These are phyloP conservation scores for Limanda limanda DNA, from an alignment of 2,113 vertebrate genomes.

Conservation along the genomic window DNA sequence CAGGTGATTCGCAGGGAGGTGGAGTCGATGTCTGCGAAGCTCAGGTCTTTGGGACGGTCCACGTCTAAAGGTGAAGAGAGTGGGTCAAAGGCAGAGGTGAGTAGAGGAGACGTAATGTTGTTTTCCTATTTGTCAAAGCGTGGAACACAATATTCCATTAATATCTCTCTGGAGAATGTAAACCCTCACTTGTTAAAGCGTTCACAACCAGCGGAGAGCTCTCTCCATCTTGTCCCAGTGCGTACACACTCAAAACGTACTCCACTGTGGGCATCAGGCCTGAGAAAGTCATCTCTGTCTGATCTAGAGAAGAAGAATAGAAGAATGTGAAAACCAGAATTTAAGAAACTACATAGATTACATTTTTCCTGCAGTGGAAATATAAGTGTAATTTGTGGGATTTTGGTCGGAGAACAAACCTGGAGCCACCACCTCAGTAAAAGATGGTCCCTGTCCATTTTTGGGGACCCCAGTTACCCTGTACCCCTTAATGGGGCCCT, in stretches of 20 bases:
- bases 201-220: constrained; percentile 90
- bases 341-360: neutral
- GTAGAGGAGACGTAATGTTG: neutral
- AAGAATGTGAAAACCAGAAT: neutral
- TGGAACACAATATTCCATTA: neutral
- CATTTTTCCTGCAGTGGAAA: neutral
- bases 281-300: constrained; percentile 93
- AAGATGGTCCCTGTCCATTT: constrained; percentile 86
- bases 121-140: neutral
- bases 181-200: constrained; percentile 88
- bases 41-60: constrained; percentile 94
- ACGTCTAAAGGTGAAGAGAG: constrained; percentile 81
- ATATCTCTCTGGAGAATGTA: neutral
- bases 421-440: constrained; percentile 87
- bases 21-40: constrained; percentile 94
- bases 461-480: constrained; percentile 90
- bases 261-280: constrained; percentile 93
- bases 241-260: constrained; percentile 90
- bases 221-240: constrained; percentile 89
- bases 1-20: constrained; percentile 95
- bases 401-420: constrained; percentile 75
- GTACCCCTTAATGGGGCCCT: constrained; percentile 92
- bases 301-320: constrained; percentile 78
- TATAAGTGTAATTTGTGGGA: neutral
- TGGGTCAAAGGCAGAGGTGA: neutral